Base-by-base conservation (phyloP, 2,888 invertebrate genomes). In the Halictus ligatus region DNA sequence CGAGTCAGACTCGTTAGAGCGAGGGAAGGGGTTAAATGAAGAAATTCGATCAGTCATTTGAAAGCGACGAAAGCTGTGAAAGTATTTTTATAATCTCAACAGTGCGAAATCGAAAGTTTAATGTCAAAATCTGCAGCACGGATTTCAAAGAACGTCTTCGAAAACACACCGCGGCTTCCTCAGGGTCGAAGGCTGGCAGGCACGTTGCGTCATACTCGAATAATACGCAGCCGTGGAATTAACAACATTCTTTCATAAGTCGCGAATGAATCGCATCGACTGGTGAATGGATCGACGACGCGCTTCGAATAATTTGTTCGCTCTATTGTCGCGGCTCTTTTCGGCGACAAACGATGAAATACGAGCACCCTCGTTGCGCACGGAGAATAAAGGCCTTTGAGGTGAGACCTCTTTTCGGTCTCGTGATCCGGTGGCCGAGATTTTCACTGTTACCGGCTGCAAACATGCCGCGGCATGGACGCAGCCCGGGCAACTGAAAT, bases 241-340 rank as follows among this genome's bases (percentile, higher is more conserved):
- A 69, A 50, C 50, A 46, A 50, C 8, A 69, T 67, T n/a, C 48
- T 60, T 87, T 89, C 84, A 81, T 82, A 87, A 87, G 84, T 78
- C 77, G 81, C 80, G 71, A 18, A 18, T 80, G 75, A 78, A 84
- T 81, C 85, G 83, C 85, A 88, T 90, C 91, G 89, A 88, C 89
- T 77, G 15, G 83, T 54, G 29, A 81, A 88, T 89, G 86, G 67
- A 35, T 67, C 15, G 89, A 88, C 85, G 87, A 83, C 83, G 21
- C 54, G 54, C 54, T 69, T 82, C 88, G 85, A 83, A 87, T 89
- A 89, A 91, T 86, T 89, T 79, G 80, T 79, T 67, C 46, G 83
- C 82, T 75, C 78, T 48, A 58, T 67, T 46, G 71, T 48, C 40
- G 54, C n/a, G 12, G 54, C 6, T 75, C 67, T 50, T 58, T 25